Percentiles rank a stretch among this genome's conserved stretches.
Conservation (phyloP, 2,113 vertebrate genomes). For the Atractosteus spatula region DNA sequence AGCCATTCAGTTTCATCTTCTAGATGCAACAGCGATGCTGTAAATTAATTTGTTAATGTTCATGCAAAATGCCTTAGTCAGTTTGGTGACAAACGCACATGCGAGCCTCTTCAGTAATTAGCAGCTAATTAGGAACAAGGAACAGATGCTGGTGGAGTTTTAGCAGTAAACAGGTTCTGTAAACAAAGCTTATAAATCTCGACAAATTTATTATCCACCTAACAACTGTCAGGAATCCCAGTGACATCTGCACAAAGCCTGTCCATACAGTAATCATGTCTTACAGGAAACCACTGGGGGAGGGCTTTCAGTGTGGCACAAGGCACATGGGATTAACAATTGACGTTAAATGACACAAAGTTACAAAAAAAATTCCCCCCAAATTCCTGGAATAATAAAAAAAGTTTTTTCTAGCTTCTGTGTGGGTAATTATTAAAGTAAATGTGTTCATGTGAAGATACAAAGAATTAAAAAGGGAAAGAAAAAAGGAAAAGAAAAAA, state of each 20-base stretch:
- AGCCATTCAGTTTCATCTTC: background rate
- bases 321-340: too few relatives aligned
- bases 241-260: background rate
- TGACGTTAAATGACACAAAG: too few relatives aligned
- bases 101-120: constrained; percentile 87
- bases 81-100: constrained; percentile 77
- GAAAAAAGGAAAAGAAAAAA: too few relatives aligned
- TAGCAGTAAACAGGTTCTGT: constrained; percentile 86
- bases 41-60: constrained; percentile 77
- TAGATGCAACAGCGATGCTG: background rate
- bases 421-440: too few relatives aligned
- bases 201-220: constrained; percentile 81
- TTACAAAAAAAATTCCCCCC: too few relatives aligned
- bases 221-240: constrained; percentile 67
- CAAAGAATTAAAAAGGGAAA: too few relatives aligned
- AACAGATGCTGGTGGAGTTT: constrained; percentile 92
- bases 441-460: too few relatives aligned
- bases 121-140: constrained; percentile 86
- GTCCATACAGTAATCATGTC: too few relatives aligned
- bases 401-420: too few relatives aligned
- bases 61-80: constrained; percentile 79
- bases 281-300: too few relatives aligned
- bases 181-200: constrained; percentile 96
- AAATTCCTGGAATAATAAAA: too few relatives aligned
- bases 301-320: too few relatives aligned